These are phyloP conservation scores for Nezara viridula DNA, from an alignment of 2,888 invertebrate species.

Conservation along the genomic window DNA sequence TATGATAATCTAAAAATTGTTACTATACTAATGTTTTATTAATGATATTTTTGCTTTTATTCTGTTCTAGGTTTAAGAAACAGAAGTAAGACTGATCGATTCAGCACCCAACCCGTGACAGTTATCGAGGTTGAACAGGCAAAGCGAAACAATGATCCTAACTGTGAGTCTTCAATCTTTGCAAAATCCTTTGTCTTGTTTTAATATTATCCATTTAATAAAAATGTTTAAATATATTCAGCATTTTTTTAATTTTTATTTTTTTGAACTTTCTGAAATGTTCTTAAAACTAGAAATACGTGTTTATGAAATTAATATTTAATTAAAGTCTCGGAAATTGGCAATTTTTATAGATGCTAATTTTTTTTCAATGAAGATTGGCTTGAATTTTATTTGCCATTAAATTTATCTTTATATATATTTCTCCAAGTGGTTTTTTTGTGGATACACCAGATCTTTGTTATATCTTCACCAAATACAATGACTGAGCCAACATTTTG, in stretches of 20 bases:
- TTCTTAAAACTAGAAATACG: neutral
- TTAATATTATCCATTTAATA: constrained; percentile 14
- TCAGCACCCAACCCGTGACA: constrained; percentile 82
- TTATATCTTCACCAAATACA: too few species aligned
- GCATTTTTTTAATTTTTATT: neutral
- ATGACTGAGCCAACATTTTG: too few species aligned
- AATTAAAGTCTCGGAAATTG: too few species aligned
- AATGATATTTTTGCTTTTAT: neutral
- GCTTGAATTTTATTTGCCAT: too few species aligned
- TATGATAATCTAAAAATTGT: neutral
- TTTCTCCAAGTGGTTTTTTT: too few species aligned
- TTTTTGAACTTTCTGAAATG: neutral
- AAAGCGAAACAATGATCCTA: constrained; percentile 70
- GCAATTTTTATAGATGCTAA: too few species aligned
- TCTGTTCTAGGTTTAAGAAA: constrained; percentile 60
- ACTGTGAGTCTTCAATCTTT: constrained; percentile 52
- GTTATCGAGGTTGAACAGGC: constrained; percentile 75
- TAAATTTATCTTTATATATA: too few species aligned
- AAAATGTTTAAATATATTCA: neutral
- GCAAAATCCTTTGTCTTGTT: constrained; percentile 1
- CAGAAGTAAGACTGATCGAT: constrained; percentile 67
- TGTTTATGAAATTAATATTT: neutral
- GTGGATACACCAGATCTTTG: too few species aligned
- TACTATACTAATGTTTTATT: neutral
- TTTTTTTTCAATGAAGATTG: too few species aligned